Percentiles rank a stretch among this genome's conserved stretches.
phyloP scores from a whole-genome alignment of 2,113 vertebrate species.

The Leptocoma aspasia region DNA sequence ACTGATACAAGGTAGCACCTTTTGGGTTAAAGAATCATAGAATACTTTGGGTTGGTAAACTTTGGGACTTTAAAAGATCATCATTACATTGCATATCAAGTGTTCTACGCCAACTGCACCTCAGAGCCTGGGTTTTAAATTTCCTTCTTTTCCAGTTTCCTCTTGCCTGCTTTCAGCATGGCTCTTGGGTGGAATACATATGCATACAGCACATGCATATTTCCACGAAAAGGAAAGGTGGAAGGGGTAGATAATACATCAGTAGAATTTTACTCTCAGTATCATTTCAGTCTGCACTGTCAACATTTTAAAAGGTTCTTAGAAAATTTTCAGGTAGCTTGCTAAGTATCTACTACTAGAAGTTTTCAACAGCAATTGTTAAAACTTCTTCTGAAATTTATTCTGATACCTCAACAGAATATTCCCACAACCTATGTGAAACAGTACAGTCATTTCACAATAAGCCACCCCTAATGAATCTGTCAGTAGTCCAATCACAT shows the following conservation, averaged over 20 bases:
- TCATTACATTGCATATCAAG: background rate
- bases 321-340: background rate
- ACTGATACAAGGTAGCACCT: background rate
- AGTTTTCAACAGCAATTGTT: background rate
- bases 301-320: background rate
- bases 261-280: background rate
- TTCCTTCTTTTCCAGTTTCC: background rate
- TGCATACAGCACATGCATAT: background rate
- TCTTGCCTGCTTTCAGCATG: background rate
- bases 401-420: background rate
- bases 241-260: background rate
- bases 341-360: background rate
- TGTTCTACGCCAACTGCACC: background rate
- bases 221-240: background rate
- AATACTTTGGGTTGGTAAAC: background rate
- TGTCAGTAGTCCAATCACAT: background rate
- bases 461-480: background rate
- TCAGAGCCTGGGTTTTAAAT: background rate
- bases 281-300: background rate
- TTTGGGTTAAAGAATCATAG: background rate
- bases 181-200: background rate
- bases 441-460: background rate
- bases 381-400: background rate
- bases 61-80: background rate
- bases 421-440: background rate